phyloP scores from a whole-genome alignment of 1,140 invertebrate species.

The Drosophila watanabei region DNA sequence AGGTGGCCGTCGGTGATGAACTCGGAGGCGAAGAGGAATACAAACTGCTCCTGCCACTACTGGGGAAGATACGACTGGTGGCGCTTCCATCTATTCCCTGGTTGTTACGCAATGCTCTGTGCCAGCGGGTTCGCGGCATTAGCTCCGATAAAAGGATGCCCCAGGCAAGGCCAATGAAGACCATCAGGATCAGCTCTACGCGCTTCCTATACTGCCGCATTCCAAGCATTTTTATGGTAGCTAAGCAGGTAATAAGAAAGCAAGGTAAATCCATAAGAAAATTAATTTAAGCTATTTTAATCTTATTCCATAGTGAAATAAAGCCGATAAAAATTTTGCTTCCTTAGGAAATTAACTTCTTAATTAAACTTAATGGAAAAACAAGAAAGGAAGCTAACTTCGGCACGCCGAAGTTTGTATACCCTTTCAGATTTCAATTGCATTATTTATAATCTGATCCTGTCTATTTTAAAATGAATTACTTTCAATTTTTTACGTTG shows the following conservation, averaged over 20 bases:
- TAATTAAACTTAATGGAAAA: no score
- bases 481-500: no score
- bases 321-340: no score
- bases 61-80: neutral
- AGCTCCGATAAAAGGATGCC: constrained; percentile 49
- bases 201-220: constrained; percentile 35
- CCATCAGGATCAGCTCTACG: constrained; percentile 49
- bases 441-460: no score
- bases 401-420: no score
- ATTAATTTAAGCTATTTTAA: neutral
- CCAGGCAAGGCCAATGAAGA: constrained; percentile 54
- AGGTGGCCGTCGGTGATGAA: neutral
- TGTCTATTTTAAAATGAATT: no score
- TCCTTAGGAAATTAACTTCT: no score
- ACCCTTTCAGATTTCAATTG: no score
- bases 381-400: no score
- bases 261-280: neutral
- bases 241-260: neutral
- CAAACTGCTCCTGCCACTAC: neutral
- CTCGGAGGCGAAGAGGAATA: neutral
- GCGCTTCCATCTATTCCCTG: neutral
- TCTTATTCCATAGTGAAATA: no score
- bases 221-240: constrained; percentile 17
- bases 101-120: neutral
- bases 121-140: constrained; percentile 17